These are phyloP conservation scores for Ophion ventricosus DNA, from an alignment of 2,888 invertebrate species.

Conservation along the genomic window DNA sequence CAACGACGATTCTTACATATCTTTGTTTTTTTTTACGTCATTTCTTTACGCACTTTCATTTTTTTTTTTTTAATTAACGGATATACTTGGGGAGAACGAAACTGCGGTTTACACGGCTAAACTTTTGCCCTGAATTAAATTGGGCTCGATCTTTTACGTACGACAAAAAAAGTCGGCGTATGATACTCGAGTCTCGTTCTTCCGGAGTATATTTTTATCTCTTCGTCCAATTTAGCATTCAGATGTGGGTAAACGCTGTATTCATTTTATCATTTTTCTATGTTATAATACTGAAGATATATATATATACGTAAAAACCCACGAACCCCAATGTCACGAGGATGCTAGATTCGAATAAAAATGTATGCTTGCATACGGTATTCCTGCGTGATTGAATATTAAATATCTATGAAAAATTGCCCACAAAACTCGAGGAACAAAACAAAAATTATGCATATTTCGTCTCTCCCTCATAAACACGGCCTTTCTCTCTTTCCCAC, in stretches of 20 bases:
- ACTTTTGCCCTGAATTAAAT: background rate
- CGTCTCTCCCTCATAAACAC: background rate
- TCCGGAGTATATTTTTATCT: background rate
- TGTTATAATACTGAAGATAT: conserved; percentile 35
- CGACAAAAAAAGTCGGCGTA: background rate
- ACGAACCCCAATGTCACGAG: background rate
- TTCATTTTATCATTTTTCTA: no score
- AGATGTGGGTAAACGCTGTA: background rate
- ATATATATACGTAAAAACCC: background rate
- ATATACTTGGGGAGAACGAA: background rate
- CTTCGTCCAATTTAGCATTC: background rate
- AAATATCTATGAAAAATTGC: conserved; percentile 15
- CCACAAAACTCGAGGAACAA: conserved; percentile 16
- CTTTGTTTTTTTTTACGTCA: background rate
- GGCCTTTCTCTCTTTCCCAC: background rate
- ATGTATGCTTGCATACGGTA: conserved; percentile 29
- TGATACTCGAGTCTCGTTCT: background rate
- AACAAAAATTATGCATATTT: background rate
- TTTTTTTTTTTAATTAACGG: background rate
- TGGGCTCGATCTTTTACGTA: background rate
- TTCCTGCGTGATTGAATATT: conserved; percentile 14
- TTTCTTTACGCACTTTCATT: background rate
- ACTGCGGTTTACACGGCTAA: background rate
- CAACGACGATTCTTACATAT: conserved; percentile 52
- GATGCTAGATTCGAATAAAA: conserved; percentile 21